Base-by-base conservation (phyloP, 2,113 vertebrate species). In the Trinectes maculatus region DNA sequence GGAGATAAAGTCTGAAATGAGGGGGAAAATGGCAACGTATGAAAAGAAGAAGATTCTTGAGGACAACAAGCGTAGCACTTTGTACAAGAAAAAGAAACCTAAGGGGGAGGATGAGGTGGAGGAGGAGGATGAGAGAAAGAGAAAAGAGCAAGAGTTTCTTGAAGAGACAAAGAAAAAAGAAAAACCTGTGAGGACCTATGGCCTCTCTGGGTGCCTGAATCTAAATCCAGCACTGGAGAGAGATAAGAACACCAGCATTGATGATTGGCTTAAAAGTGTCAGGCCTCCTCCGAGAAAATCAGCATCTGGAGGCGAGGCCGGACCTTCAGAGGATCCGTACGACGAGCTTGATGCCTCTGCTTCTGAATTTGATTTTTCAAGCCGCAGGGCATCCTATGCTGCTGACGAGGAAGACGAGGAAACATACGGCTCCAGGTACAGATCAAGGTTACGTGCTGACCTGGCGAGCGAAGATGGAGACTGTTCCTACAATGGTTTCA, bases 1-100 rank as follows among this genome's bases (percentile, higher is more conserved):
- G 57, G 95, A 96, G 82, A 93, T 95, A 43, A 94, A 95, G 49
- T 86, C 89, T 9, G 95, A 95, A 71, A 93, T 98, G 90, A 93
- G 91, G 77, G 93, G 83, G 73, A 98, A 96, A 85, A 96, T 98
- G 93, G 87, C 92, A 0, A 90, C 89, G 28, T 99, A 97, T 47
- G 92, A 94, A 56, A 80, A 92, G 70, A 96, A 98, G 88, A 99
- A 98, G 85, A 93, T 99, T 68, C 87, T 94, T 25, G 92, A 92
- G 4, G 94, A 96, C 88, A 95, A 96, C 85, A 96, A 94, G 52
- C 96, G 95, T 47, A 99, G 98, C 86, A 95, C 94, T 10, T 85
- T 98, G 37, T 99, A 94, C 89, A 99, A 97, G 88, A 99, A 98
- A 73, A 99, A 98, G 85, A 93, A 93, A 76, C 87, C 86, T 0